phyloP scores from a whole-genome alignment of 1,140 invertebrate genomes.

The Drosophila lowei region DNA sequence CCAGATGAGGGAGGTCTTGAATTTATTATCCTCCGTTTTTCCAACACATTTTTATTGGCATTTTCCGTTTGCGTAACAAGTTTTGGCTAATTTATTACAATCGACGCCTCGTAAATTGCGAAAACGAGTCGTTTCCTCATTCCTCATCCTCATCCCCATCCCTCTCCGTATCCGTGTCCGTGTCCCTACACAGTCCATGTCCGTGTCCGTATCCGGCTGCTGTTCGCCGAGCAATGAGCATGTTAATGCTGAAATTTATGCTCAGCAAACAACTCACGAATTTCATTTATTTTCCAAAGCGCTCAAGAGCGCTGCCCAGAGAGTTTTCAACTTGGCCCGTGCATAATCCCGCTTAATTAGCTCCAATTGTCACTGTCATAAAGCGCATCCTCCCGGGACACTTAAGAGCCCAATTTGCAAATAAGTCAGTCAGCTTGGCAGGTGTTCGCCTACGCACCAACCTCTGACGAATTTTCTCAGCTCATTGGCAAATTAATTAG shows the following conservation, averaged over 20 bases:
- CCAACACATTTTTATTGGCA: conserved; percentile 66
- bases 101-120: conserved; percentile 60
- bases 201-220: conserved; percentile 30
- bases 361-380: conserved; percentile 68
- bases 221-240: conserved; percentile 53
- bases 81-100: conserved; percentile 71
- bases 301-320: neutral
- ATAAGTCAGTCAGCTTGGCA: conserved; percentile 29
- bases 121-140: conserved; percentile 9
- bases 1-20: conserved; percentile 20
- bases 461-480: conserved; percentile 17
- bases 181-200: neutral
- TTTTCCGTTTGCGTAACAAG: conserved; percentile 68
- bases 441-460: conserved; percentile 28
- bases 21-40: conserved; percentile 62
- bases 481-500: conserved; percentile 74
- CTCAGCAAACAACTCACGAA: conserved; percentile 62
- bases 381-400: conserved; percentile 52
- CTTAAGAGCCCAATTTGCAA: conserved; percentile 52
- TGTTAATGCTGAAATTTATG: conserved; percentile 66
- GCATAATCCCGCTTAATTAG: conserved; percentile 64
- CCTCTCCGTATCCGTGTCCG: conserved; percentile 20
- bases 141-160: neutral
- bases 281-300: conserved; percentile 58
- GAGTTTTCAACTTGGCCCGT: conserved; percentile 26